Base-by-base conservation (phyloP, 1,140 invertebrate genomes). In the Drosophila virilis region DNA sequence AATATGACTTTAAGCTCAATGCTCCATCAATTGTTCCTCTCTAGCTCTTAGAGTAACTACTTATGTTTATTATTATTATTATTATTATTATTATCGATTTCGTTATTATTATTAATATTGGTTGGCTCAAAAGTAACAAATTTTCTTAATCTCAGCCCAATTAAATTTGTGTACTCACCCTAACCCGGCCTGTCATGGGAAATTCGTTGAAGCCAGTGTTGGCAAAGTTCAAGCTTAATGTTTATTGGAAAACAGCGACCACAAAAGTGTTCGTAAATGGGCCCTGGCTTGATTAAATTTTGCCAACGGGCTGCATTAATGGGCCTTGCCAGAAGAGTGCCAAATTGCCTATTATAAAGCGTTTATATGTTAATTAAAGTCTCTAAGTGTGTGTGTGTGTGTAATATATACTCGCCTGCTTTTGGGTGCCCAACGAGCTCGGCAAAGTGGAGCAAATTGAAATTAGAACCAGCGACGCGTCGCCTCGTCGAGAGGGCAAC, bases 301-400 rank as follows among this genome's bases (percentile, higher is more conserved):
- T 42, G 46, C 35, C 35, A 38, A 43, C 42, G 28, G 40, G 37
- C 43, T 37, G 76, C 62, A 50, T 74, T 74, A 74, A 78, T 78
- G 54, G 71, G 46, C 75, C 42, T 46, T 60, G 64, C 38, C 70
- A 17, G 17, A 48, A 74, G 43, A 54, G 52, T 64, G 52, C 15
- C 42, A 77, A 68, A 62, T 62, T 69, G 57, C 58, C 59, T 51
- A 71, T 62, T 73, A 75, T 69, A 74, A 59, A 62, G 35, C 60
- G 60, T 66, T 73, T 67, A 73, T 54, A 55, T 46, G 40, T 45
- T 68, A 86, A 80, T 80, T 84, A 79, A 83, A 78, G 59, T 62
- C 48, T 38, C 15, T 65, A 33, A 28, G 61, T n/a, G 37, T 40
- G 50, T 46, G 40, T 7, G 32, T 67, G n/a, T 28, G 57, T 1